Percentiles rank a stretch among this genome's conserved stretches.
Conservation (phyloP, 1,140 invertebrate genomes). For the Oncopodura yosiiana region DNA sequence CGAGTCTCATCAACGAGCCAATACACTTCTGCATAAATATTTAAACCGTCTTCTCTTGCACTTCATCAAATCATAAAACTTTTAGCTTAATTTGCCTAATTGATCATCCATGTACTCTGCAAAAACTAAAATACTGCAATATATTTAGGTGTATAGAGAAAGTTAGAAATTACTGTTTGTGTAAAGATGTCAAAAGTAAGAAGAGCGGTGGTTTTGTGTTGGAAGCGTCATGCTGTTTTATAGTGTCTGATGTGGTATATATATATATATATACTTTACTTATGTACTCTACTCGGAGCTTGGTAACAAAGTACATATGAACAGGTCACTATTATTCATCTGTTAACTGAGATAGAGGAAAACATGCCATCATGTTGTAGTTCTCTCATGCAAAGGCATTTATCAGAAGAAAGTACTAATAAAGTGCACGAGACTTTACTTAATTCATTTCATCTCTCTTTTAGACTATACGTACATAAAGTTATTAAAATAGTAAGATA, state of each 20-base stretch:
- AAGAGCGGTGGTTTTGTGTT: too few relatives aligned
- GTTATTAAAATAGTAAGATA: too few relatives aligned
- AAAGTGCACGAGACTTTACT: too few relatives aligned
- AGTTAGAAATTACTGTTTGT: not conserved
- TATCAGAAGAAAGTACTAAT: too few relatives aligned
- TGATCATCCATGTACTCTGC: conserved; percentile 1
- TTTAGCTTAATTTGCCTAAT: conserved; percentile 7
- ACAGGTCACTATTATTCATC: too few relatives aligned
- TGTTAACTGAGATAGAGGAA: too few relatives aligned
- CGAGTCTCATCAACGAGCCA: not conserved
- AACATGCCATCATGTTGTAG: too few relatives aligned
- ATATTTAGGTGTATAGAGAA: not conserved
- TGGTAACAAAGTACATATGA: too few relatives aligned
- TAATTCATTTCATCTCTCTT: too few relatives aligned
- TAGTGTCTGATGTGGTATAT: not conserved
- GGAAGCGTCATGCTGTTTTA: not conserved
- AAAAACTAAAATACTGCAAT: not conserved
- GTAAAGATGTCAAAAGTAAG: not conserved
- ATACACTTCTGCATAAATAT: not conserved
- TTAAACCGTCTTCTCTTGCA: not conserved
- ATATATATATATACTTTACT: not conserved
- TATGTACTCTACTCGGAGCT: too few relatives aligned
- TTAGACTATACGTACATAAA: too few relatives aligned
- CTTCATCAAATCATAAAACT: not conserved
- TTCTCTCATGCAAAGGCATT: too few relatives aligned